Evolutionary conservation across 2,797 vertebrate species (phyloP).

Genomic region (Lithobates sylvaticus): DNA sequence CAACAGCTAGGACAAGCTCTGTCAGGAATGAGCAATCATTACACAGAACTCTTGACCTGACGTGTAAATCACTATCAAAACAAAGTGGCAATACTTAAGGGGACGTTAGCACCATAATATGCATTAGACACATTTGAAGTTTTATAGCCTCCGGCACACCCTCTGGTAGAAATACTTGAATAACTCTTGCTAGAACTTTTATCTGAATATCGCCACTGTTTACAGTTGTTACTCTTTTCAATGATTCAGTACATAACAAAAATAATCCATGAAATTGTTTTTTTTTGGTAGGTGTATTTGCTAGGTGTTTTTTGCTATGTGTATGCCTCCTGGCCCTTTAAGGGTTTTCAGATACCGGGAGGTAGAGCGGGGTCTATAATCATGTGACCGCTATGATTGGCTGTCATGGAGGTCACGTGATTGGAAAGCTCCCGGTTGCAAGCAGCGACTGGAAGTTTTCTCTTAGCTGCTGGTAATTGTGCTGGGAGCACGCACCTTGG

Average conservation of each 20-base stretch:
- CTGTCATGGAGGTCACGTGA: too few relatives aligned
- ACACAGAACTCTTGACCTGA: slow-evolving; percentile 42
- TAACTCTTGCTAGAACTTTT: background rate
- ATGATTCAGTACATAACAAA: background rate
- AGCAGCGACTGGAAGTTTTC: too few relatives aligned
- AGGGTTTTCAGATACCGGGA: too few relatives aligned
- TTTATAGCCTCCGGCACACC: slow-evolving; percentile 25
- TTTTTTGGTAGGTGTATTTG: too few relatives aligned
- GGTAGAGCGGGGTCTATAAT: too few relatives aligned
- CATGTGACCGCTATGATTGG: too few relatives aligned
- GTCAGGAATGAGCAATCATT: slow-evolving; percentile 31
- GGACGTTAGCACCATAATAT: slow-evolving; percentile 38
- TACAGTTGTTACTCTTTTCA: background rate
- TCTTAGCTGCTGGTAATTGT: too few relatives aligned
- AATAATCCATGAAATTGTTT: background rate
- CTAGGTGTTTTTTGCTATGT: too few relatives aligned
- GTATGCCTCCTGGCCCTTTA: too few relatives aligned
- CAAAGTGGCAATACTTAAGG: slow-evolving; percentile 5
- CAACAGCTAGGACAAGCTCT: slow-evolving; percentile 28
- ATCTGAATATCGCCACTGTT: background rate
- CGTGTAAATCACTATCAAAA: slow-evolving; percentile 15
- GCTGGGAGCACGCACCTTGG: too few relatives aligned
- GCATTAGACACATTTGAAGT: slow-evolving; percentile 23
- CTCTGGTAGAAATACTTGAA: slow-evolving; percentile 4
- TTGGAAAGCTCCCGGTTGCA: too few relatives aligned